Base-by-base conservation (phyloP, 2,113 vertebrate species). In the Carlito syrichta region DNA sequence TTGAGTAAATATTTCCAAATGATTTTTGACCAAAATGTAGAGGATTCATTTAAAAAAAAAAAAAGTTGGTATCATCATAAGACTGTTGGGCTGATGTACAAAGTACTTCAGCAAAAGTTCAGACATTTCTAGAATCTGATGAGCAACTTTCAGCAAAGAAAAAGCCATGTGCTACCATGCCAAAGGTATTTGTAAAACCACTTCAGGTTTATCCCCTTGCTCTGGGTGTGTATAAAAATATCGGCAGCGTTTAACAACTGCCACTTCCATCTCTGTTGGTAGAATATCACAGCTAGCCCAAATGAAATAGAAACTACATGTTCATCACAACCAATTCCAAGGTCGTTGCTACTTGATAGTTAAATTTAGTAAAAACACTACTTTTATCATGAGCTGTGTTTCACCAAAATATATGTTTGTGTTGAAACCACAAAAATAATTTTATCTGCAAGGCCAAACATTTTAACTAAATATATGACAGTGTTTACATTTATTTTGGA, bases 141-240 rank as follows among this genome's bases (percentile, higher is more conserved):
- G 71, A 71, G 62, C 78, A 38, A 71, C 38, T 68, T 32, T 3
- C 63, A 73, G 17, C 77, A 66, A 40, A 32, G 30, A 76, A 76
- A 84, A n/a, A 89, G 78, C 27, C 9, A 20, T 27, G 56, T 12
- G 1, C n/a, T 74, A 30, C 10, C 10, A 32, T 43, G 58, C 87
- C 66, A 11, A 74, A 62, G 48, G 12, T 13, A 27, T 58, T 81
- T 78, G 94, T 94, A 94, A 95, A 52, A n/a, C 38, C 32, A 17
- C 27, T 54, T 82, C n/a, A 13, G 89, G 19, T 91, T 91, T 45
- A 89, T 95, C 73, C 27, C 69, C 69, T 84, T 79, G n/a, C 62
- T 91, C 82, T 79, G 76, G 74, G 73, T 35, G 45, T 45, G 12
- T 58, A 81, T 76, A 86, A 60, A 91, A 96, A 96, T 91, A 96